Percentiles rank a stretch among this genome's conserved stretches.
phyloP scores from a whole-genome alignment of 2,888 invertebrate genomes.

The Athalia cordata region DNA sequence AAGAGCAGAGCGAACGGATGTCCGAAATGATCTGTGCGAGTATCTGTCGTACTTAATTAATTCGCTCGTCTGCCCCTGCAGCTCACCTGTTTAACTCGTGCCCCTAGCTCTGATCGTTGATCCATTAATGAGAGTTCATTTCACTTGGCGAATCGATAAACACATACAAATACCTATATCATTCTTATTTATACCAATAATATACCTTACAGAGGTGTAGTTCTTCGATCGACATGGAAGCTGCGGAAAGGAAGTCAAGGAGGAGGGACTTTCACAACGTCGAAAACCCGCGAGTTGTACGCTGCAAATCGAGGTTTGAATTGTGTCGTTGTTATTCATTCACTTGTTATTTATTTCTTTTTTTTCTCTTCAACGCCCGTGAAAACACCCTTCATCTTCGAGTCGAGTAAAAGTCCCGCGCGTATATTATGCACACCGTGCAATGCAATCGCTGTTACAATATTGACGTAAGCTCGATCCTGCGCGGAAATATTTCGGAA shows the following conservation, averaged over 20 bases:
- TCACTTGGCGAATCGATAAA: background rate
- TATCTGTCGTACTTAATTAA: background rate
- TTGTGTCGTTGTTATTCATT: background rate
- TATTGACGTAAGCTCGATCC: too few species aligned
- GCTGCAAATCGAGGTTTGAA: background rate
- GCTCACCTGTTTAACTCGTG: background rate
- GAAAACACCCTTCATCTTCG: background rate
- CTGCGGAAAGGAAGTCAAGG: conserved; percentile 27
- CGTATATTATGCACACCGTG: background rate
- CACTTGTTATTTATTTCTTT: conserved; percentile 16
- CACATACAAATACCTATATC: background rate
- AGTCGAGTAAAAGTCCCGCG: background rate
- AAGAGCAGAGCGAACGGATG: too few species aligned
- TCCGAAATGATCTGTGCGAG: too few species aligned
- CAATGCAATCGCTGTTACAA: background rate
- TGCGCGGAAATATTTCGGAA: background rate
- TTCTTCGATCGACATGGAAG: background rate
- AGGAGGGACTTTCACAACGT: conserved; percentile 38
- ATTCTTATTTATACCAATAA: background rate
- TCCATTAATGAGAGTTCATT: conserved; percentile 16
- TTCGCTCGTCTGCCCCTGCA: background rate
- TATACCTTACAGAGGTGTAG: background rate
- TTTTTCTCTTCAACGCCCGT: background rate
- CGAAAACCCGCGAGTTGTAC: conserved; percentile 15
- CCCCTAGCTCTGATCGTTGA: background rate